Evolutionary conservation across 2,888 invertebrate genomes (phyloP).

Genomic region (Dryococelus australis): DNA sequence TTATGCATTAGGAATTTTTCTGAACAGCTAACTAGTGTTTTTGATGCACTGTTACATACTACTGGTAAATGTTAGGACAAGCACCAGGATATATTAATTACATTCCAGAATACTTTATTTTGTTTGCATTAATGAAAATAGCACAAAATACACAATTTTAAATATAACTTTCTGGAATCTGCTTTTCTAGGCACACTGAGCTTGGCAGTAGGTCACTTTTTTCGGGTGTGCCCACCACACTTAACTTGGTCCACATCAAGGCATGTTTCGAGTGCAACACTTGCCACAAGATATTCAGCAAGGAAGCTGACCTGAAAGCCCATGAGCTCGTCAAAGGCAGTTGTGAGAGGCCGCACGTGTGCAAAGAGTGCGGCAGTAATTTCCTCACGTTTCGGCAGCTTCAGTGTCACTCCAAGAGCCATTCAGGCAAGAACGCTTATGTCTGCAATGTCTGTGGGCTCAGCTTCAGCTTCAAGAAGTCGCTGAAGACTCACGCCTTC

Average conservation of each 20-base stretch:
- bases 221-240: too few species aligned
- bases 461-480: conserved; percentile 19
- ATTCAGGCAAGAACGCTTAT: not conserved
- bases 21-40: too few species aligned
- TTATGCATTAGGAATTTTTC: too few species aligned
- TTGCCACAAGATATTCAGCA: conserved; percentile 12
- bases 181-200: too few species aligned
- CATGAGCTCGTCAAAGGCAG: not conserved
- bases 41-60: too few species aligned
- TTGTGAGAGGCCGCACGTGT: not conserved
- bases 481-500: conserved; percentile 3
- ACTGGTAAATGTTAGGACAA: too few species aligned
- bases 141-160: too few species aligned
- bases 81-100: too few species aligned
- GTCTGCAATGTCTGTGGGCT: not conserved
- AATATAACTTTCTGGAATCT: too few species aligned
- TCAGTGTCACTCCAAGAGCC: not conserved
- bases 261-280: not conserved
- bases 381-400: conserved; percentile 12
- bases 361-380: not conserved
- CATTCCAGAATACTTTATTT: too few species aligned
- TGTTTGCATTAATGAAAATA: too few species aligned
- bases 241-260: not conserved
- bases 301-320: not conserved
- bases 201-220: too few species aligned